Evolutionary conservation across 2,113 vertebrate genomes (phyloP).

Genomic region (Phylloscopus whistleri): DNA sequence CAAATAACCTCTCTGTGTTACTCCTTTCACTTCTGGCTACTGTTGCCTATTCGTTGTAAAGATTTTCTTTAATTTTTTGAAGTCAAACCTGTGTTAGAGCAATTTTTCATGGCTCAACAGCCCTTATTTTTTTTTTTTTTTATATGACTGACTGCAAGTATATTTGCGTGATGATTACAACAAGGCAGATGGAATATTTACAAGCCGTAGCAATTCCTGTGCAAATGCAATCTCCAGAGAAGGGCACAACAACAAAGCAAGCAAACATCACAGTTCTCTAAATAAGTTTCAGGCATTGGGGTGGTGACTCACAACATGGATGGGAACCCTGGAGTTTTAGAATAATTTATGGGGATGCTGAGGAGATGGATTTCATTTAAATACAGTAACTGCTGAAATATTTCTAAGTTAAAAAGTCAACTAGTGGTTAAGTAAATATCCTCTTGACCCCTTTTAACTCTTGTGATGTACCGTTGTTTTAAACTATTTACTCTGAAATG

Average conservation of each 20-base stretch:
- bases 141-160: conserved; percentile 8
- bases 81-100: background rate
- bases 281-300: conserved; percentile 31
- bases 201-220: conserved; percentile 59
- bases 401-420: conserved; percentile 59
- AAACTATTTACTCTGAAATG: conserved; percentile 61
- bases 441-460: conserved; percentile 63
- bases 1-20: background rate
- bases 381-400: conserved; percentile 59
- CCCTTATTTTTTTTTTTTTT: conserved; percentile 16
- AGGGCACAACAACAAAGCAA: conserved; percentile 54
- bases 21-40: background rate
- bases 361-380: conserved; percentile 64
- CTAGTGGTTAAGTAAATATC: conserved; percentile 56
- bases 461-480: conserved; percentile 45
- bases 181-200: conserved; percentile 70
- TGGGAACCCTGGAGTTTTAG: conserved; percentile 45
- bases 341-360: conserved; percentile 65
- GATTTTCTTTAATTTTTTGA: conserved; percentile 23
- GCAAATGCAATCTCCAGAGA: conserved; percentile 58
- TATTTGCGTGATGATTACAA: conserved; percentile 64
- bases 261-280: conserved; percentile 46
- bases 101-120: conserved; percentile 17
- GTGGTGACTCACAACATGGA: conserved; percentile 29
- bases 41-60: background rate